Conservation (phyloP, 2,113 vertebrate species). For the Albula goreensis region DNA sequence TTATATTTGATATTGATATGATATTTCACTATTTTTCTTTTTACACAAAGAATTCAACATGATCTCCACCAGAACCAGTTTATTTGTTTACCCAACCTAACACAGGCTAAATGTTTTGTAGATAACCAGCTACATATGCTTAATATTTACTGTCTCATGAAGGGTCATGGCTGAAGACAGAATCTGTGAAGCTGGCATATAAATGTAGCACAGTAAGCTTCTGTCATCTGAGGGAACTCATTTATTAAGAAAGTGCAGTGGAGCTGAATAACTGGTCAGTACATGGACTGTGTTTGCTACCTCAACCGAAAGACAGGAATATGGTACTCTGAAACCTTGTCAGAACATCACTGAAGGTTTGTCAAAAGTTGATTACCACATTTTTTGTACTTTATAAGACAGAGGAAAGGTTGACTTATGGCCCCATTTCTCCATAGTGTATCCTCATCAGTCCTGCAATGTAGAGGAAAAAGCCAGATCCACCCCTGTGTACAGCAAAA, state of each 20-base stretch:
- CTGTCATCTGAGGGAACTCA: not conserved
- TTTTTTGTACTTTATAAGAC: not conserved
- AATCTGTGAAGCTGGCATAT: not conserved
- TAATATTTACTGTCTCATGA: too few species aligned
- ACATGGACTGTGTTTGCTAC: too few species aligned
- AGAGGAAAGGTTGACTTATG: not conserved
- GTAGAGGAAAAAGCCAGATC: not conserved
- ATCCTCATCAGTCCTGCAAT: not conserved
- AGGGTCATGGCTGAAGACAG: too few species aligned
- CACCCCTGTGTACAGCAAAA: not conserved
- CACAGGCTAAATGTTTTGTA: too few species aligned
- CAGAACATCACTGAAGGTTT: not conserved
- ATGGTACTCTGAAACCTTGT: not conserved
- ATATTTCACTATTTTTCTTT: too few species aligned
- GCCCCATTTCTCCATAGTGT: not conserved
- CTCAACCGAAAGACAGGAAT: not conserved
- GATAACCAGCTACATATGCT: too few species aligned
- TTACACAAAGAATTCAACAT: too few species aligned
- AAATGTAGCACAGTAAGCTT: not conserved
- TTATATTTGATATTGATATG: too few species aligned
- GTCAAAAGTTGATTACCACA: not conserved
- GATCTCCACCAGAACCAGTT: too few species aligned
- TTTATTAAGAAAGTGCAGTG: not conserved
- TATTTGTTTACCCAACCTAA: too few species aligned
- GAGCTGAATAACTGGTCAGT: not conserved